Base-by-base conservation (phyloP, 2,888 invertebrate genomes). In the Polyommatus iphigenia region DNA sequence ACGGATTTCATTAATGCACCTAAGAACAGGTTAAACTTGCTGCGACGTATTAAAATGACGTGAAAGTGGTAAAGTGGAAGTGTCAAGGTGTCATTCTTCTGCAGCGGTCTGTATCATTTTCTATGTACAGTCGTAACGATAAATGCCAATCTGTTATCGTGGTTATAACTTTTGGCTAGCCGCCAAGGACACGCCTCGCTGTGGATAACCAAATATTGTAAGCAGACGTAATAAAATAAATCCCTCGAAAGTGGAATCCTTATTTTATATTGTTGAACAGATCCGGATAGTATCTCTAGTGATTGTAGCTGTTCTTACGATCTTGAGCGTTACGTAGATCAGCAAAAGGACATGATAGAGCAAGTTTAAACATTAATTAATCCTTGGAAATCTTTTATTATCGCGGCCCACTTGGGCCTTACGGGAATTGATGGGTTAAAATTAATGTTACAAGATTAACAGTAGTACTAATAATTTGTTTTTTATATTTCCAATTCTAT, bases 101-200 rank as follows among this genome's bases (percentile, higher is more conserved):
- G 54, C 3, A 18, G 54, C 5, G 24, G 10, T 62, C 4, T 20
- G 10, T 10, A 36, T 75, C 6, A 75, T 75, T 54, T 75, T 75
- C 24, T 75, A 54, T 32, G 24, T 75, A 75, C 50, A 50, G 54
- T 54, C 50, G 50, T 75, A 54, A 80, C 78, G 77, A 77, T 79
- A 36, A 50, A 76, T 76, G 46, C 67, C 57, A 79, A 72, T 73
- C 77, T 80, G 20, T 71, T 79, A 54, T 77, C 59, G 78, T 50
- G 78, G 76, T 79, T 76, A 71, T 76, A 73, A 77, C 72, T 77
- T 59, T 72, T 80, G 80, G 80, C 79, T 76, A n/a, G 18, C 62
- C 71, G 78, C 80, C 78, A 80, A 79, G 78, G 67, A 67, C 41
- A 50, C 10, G 71, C 54, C 59, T 77, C 46, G 59, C 72, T 59